Evolutionary conservation across 2,888 invertebrate genomes (phyloP), one percentile per base, ranked within the genome.

Genomic region (Oeneis ivallda): DNA sequence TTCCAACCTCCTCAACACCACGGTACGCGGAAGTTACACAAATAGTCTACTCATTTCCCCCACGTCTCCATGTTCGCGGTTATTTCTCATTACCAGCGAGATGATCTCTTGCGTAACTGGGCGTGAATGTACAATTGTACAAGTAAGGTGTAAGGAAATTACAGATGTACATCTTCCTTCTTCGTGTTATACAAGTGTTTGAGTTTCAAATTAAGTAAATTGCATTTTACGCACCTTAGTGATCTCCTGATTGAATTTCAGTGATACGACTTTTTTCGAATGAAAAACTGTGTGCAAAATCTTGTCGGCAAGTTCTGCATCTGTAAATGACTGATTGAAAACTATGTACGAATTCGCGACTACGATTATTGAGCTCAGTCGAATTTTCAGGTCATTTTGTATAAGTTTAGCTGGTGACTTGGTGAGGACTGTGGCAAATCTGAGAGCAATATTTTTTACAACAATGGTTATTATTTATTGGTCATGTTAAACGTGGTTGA

Each of bases 81-180:
- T 70, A 62, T 64, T 64, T 65, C 69, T 67, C 67, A 70, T 70
- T 67, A 65, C 62, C 13, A 54, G 32, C 43, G 56, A 64, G 64
- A 64, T 67, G 67, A 67, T 67, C 67, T 67, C 63, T 66, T 62
- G 54, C 50, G 63, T 47, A 65, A 67, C 60, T 49, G 56, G 66
- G 59, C 64, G 60, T 60, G 64, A 64, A 64, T 9, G 37, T 17
- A 37, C 37, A 37, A 37, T 37, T 37, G 37, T 37, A 34, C 54
- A 37, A n/a, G n/a, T n/a, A n/a, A n/a, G 26, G 49, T 37, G 54
- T 15, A 37, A 54, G 15, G 9, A 54, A 54, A 54, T 54, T 50
- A 54, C 11, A 17, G 47, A 47, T 9, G n/a, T 15, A 47, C 47
- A 17, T 47, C 47, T 47, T 47, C 47, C 47, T 47, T 47, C 15